These are phyloP conservation scores for Antidorcas marsupialis DNA, from an alignment of 2,113 vertebrate species.

Conservation along the genomic window DNA sequence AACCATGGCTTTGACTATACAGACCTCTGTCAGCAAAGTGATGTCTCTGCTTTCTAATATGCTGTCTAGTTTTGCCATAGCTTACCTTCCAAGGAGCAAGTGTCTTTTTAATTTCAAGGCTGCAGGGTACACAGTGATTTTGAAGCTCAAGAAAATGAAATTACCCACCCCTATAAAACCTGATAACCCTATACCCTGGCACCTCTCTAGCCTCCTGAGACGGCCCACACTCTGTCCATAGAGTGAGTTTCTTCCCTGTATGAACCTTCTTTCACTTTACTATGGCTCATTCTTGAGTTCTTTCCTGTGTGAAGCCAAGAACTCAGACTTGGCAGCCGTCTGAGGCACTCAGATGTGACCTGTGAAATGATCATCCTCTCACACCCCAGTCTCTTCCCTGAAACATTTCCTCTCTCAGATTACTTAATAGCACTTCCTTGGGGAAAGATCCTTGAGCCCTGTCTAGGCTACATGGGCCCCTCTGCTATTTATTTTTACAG, in stretches of 20 bases:
- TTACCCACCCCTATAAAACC: background rate
- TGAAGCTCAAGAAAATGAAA: background rate
- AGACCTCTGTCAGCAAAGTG: background rate
- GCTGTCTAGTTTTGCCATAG: background rate
- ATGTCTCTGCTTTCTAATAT: background rate
- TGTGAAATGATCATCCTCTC: rapidly evolving
- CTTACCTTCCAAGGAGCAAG: background rate
- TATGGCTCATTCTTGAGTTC: background rate
- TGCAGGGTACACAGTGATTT: background rate
- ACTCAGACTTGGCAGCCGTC: background rate
- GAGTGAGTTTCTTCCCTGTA: background rate
- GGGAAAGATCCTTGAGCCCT: background rate
- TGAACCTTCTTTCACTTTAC: background rate
- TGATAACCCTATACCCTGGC: background rate
- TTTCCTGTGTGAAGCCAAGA: background rate
- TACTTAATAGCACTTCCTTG: background rate
- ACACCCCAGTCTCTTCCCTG: background rate
- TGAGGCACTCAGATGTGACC: background rate
- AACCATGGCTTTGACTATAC: background rate
- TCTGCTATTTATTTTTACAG: background rate
- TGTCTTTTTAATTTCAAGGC: background rate
- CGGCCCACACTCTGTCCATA: background rate
- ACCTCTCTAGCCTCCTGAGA: background rate
- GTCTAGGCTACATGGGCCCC: background rate
- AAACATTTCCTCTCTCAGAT: background rate